These are phyloP conservation scores for Drosophila ustulata DNA, from an alignment of 2,888 invertebrate genomes.

Conservation along the genomic window DNA sequence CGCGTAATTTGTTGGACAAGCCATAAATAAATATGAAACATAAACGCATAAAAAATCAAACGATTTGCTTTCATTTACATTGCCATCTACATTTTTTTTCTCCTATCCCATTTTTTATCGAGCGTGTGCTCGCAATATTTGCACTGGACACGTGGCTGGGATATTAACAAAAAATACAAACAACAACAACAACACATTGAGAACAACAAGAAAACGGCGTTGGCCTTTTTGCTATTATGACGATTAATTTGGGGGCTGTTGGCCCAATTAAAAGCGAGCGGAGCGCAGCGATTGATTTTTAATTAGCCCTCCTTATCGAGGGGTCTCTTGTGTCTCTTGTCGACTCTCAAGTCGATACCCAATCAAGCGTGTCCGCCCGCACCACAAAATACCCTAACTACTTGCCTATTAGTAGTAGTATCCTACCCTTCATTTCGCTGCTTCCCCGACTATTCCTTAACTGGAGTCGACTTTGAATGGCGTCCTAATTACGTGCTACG, in stretches of 20 bases:
- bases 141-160: conserved; percentile 60
- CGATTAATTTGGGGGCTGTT: conserved; percentile 47
- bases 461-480: conserved; percentile 23
- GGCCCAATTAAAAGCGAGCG: conserved; percentile 40
- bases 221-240: conserved; percentile 23
- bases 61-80: conserved; percentile 65
- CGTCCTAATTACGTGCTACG: conserved; percentile 77
- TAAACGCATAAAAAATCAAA: conserved; percentile 66
- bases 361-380: conserved; percentile 57
- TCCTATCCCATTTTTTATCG: not conserved
- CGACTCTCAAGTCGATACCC: conserved; percentile 33
- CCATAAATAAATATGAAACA: conserved; percentile 76
- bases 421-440: not conserved
- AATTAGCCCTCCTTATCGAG: conserved; percentile 54
- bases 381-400: too few species aligned
- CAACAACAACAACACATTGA: not conserved
- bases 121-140: conserved; percentile 47
- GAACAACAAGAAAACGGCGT: not conserved
- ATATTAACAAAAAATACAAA: not conserved
- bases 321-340: conserved; percentile 8
- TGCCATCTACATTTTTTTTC: conserved; percentile 15
- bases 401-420: too few species aligned
- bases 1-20: conserved; percentile 79
- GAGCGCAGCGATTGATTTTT: conserved; percentile 67
- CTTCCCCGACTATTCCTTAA: not conserved